Percentiles rank a stretch among this genome's conserved stretches.
phyloP scores from a whole-genome alignment of 92 coral and sea anemone species.

The Palythoa grandiflora region DNA sequence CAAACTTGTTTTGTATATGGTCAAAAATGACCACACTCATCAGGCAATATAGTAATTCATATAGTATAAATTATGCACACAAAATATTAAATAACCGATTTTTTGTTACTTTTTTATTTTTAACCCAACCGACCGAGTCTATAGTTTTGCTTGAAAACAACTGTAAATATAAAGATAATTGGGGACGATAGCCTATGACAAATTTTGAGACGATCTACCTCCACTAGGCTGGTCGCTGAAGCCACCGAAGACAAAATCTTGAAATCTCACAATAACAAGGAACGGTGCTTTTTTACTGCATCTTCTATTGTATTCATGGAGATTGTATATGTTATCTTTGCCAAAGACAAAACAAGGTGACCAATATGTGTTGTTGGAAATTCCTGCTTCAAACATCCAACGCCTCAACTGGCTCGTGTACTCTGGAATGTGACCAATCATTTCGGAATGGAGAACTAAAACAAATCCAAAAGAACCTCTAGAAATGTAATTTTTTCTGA shows the following conservation, averaged over 20 bases:
- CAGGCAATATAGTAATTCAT: too few relatives aligned
- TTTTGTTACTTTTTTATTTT: too few relatives aligned
- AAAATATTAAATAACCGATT: too few relatives aligned
- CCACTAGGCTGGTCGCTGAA: conserved; percentile 15
- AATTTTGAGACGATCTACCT: not conserved
- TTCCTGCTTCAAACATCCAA: conserved; percentile 20
- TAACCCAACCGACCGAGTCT: too few relatives aligned
- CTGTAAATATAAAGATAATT: too few relatives aligned
- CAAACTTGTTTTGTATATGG: too few relatives aligned
- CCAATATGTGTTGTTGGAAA: conserved; percentile 35
- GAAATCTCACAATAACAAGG: conserved; percentile 9
- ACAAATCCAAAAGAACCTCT: not conserved
- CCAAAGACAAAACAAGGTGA: conserved; percentile 22
- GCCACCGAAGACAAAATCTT: conserved; percentile 36
- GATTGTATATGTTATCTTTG: not conserved
- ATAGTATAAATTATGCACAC: too few relatives aligned
- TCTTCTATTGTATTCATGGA: not conserved
- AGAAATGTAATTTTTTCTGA: too few relatives aligned
- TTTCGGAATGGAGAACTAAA: conserved; percentile 19
- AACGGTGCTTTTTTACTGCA: conserved; percentile 7
- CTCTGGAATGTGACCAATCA: conserved; percentile 38
- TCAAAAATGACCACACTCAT: too few relatives aligned
- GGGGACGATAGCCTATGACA: too few relatives aligned
- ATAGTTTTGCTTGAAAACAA: too few relatives aligned
- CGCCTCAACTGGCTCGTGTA: conserved; percentile 6